phyloP scores from a whole-genome alignment of 2,113 vertebrate species.

The Protobothrops mucrosquamatus region DNA sequence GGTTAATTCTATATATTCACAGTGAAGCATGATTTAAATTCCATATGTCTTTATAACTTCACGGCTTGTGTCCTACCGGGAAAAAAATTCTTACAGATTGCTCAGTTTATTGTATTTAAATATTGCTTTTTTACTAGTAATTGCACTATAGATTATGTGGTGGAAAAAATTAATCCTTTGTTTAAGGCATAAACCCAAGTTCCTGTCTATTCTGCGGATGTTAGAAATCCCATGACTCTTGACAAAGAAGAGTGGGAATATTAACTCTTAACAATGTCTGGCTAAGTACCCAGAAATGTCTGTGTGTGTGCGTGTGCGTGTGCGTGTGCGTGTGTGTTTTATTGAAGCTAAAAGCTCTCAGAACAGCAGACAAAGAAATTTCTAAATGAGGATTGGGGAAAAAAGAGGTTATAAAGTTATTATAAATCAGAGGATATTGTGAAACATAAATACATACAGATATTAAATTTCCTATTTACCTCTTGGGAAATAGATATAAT shows the following conservation, averaged over 20 bases:
- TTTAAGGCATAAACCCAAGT: constrained; percentile 80
- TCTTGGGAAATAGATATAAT: constrained; percentile 31
- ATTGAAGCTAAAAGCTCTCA: constrained; percentile 48
- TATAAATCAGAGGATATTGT: constrained; percentile 61
- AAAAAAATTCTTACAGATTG: constrained; percentile 68
- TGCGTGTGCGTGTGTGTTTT: not conserved
- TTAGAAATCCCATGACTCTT: constrained; percentile 80
- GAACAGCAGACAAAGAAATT: constrained; percentile 63
- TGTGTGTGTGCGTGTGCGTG: not conserved
- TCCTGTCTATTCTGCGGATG: constrained; percentile 81
- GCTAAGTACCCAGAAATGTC: constrained; percentile 66
- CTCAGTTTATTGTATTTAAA: constrained; percentile 68
- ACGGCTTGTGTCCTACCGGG: constrained; percentile 49
- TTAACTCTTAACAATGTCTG: constrained; percentile 74
- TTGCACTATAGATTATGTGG: constrained; percentile 74
- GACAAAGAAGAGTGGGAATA: constrained; percentile 79
- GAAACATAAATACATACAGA: not conserved
- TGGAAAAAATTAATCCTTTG: constrained; percentile 75
- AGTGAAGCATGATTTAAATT: constrained; percentile 68
- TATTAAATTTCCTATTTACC: constrained; percentile 36
- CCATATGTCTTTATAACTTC: constrained; percentile 54
- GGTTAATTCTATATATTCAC: constrained; percentile 52
- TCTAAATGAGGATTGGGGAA: constrained; percentile 67
- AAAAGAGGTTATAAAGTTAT: constrained; percentile 71
- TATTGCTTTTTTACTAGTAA: constrained; percentile 79